phyloP scores from a whole-genome alignment of 2,888 invertebrate species.

The Cosmopolites sordidus region DNA sequence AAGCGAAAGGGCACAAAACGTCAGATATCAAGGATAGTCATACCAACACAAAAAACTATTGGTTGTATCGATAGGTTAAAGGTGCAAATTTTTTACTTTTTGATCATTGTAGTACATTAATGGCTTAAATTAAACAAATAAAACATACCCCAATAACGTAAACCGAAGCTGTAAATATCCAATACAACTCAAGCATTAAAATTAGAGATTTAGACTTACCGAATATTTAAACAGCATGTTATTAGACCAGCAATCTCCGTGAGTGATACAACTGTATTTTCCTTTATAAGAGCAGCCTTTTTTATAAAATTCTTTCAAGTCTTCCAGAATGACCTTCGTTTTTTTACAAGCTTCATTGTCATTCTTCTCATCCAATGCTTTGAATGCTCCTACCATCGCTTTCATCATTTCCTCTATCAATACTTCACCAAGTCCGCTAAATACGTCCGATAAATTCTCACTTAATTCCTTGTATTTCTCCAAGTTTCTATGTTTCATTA shows the following conservation, averaged over 20 bases:
- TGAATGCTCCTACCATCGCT: background rate
- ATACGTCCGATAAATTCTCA: background rate
- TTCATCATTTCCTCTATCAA: background rate
- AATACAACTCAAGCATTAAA: no score
- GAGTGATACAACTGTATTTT: conserved; percentile 14
- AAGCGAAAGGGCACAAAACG: no score
- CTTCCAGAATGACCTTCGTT: background rate
- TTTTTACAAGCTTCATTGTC: background rate
- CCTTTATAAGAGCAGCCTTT: conserved; percentile 18
- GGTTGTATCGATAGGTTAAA: no score
- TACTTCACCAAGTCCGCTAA: background rate
- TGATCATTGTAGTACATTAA: no score
- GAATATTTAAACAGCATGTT: conserved; percentile 28
- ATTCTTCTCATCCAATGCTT: background rate
- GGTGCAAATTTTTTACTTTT: no score
- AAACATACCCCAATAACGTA: no score
- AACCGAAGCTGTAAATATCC: no score
- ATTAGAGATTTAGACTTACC: no score
- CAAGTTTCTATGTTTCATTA: conserved; percentile 13
- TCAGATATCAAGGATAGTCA: no score
- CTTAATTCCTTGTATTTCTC: conserved; percentile 6
- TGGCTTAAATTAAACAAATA: no score
- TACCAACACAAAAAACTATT: no score
- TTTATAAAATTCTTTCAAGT: conserved; percentile 3
- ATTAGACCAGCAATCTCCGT: conserved; percentile 26